phyloP scores from a whole-genome alignment of 1,140 invertebrate species.

The Drosophila insularis region DNA sequence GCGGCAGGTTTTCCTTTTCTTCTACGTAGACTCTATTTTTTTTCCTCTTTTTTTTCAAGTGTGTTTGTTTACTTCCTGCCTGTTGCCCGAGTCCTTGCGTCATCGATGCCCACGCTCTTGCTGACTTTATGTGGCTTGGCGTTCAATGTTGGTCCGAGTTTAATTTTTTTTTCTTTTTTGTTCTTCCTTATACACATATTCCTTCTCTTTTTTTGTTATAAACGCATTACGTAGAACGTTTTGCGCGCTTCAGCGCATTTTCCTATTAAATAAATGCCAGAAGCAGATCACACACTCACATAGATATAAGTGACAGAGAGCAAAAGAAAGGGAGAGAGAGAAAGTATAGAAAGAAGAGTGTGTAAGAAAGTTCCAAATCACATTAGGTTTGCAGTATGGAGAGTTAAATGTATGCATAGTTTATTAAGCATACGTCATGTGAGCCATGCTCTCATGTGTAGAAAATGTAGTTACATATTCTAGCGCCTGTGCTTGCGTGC shows the following conservation, averaged over 20 bases:
- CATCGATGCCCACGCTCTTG: slow-evolving; percentile 46
- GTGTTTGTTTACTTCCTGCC: slow-evolving; percentile 38
- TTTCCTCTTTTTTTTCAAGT: neutral
- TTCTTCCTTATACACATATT: neutral
- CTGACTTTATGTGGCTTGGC: slow-evolving; percentile 2
- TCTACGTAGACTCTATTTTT: neutral
- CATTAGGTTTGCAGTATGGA: slow-evolving; percentile 5
- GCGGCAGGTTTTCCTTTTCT: neutral
- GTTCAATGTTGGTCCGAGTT: neutral
- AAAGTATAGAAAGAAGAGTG: neutral
- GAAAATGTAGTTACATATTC: slow-evolving; percentile 10
- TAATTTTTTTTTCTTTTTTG: neutral
- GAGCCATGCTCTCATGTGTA: slow-evolving; percentile 5
- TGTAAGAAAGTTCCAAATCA: slow-evolving; percentile 5
- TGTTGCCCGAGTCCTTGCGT: slow-evolving; percentile 40
- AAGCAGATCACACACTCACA: slow-evolving; percentile 71
- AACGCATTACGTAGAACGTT: slow-evolving; percentile 52
- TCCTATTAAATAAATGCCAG: slow-evolving; percentile 74
- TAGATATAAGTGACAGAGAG: slow-evolving; percentile 20
- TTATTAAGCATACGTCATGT: slow-evolving; percentile 15
- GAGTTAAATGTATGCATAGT: slow-evolving; percentile 21
- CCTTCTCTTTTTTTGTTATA: slow-evolving; percentile 33
- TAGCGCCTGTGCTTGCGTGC: neutral
- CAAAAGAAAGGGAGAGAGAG: neutral
- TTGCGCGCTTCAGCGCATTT: slow-evolving; percentile 51